These are phyloP conservation scores for Apteryx owenii DNA, from an alignment of 2,113 vertebrate genomes.

Conservation along the genomic window DNA sequence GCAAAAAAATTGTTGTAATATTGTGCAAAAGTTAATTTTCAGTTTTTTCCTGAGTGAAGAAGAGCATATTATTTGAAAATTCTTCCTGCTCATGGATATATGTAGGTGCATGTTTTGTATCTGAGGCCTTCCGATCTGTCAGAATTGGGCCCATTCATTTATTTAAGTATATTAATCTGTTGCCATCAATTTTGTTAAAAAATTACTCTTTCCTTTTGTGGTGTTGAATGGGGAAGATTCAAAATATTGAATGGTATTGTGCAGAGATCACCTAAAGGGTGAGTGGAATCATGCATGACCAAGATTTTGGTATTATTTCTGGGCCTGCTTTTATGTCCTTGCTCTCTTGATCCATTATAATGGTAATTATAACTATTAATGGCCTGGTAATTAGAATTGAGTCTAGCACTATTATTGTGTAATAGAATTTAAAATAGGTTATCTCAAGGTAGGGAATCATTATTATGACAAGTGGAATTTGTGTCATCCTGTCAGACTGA, in stretches of 20 bases:
- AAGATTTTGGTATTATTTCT: not conserved
- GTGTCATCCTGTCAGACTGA: conserved; percentile 53
- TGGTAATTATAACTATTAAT: conserved; percentile 17
- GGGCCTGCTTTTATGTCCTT: not conserved
- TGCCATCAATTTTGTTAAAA: not conserved
- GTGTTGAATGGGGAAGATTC: not conserved
- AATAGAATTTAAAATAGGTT: conserved; percentile 61
- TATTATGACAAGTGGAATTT: conserved; percentile 48
- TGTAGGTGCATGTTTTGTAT: not conserved
- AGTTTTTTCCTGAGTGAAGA: not conserved
- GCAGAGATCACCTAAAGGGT: not conserved
- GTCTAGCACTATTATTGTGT: conserved; percentile 52
- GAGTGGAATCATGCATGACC: not conserved
- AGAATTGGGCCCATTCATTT: not conserved
- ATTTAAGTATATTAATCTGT: not conserved
- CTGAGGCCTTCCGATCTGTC: not conserved
- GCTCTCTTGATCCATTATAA: not conserved
- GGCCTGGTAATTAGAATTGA: conserved; percentile 6
- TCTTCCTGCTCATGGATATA: not conserved
- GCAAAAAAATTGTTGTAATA: not conserved
- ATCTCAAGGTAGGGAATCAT: conserved; percentile 13
- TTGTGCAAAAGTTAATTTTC: not conserved
- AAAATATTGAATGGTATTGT: not conserved
- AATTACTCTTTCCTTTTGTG: not conserved
- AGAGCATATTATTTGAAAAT: not conserved